Conservation (phyloP, 2,113 vertebrate species). For the Scomber colias region DNA sequence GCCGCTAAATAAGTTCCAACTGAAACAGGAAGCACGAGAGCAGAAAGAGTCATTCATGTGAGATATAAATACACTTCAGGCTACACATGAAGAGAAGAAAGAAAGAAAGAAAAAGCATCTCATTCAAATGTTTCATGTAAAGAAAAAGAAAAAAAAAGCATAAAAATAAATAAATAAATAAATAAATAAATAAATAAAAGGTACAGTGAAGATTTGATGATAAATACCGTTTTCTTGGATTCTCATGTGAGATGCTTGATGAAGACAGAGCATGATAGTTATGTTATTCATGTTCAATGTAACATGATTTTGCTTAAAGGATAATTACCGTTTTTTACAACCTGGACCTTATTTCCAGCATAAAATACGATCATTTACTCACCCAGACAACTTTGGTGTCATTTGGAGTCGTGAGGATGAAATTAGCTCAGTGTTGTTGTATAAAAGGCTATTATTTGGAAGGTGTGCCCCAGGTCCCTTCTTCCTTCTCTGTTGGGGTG, state of each 20-base stretch:
- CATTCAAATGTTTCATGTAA: not conserved
- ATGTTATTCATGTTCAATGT: not conserved
- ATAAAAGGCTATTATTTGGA: no score
- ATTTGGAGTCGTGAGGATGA: no score
- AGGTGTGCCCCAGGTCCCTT: no score
- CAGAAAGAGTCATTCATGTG: slow-evolving; percentile 50
- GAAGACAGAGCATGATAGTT: no score
- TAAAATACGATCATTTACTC: no score
- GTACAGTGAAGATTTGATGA: not conserved
- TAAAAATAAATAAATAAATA: not conserved
- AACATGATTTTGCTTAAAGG: not conserved
- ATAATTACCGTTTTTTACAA: no score
- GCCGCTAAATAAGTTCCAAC: slow-evolving; percentile 80
- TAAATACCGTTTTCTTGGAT: not conserved
- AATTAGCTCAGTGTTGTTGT: no score
- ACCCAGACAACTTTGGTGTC: no score
- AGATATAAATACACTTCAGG: rapidly evolving
- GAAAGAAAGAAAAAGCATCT: not conserved
- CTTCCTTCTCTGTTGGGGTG: no score
- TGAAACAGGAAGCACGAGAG: slow-evolving; percentile 69
- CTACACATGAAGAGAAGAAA: not conserved
- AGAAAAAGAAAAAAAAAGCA: no score
- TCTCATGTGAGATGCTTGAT: not conserved
- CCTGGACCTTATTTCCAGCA: no score
- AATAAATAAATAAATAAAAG: not conserved